Conservation (phyloP, 2,888 invertebrate species). For the Mimachlamys varia region DNA sequence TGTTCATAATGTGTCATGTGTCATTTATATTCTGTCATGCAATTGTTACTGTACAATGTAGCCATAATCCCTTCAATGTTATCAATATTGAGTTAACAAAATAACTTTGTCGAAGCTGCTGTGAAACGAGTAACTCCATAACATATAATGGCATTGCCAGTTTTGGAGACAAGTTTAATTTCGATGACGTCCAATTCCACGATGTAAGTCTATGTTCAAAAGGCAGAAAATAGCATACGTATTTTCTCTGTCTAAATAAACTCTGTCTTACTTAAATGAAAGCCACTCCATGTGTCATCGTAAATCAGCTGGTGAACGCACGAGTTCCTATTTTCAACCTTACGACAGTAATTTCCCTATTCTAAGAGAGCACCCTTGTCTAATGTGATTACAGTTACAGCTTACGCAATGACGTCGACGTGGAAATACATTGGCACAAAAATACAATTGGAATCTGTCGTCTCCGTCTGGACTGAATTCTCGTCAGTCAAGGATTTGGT, state of each 20-base stretch:
- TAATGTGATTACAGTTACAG: background rate
- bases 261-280: background rate
- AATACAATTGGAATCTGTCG: conserved; percentile 8
- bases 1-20: too few relatives aligned
- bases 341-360: background rate
- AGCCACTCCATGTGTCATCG: background rate
- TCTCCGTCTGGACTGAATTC: background rate
- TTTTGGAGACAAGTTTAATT: background rate
- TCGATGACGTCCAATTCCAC: background rate
- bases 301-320: background rate
- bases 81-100: too few relatives aligned
- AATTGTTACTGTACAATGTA: too few relatives aligned
- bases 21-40: too few relatives aligned
- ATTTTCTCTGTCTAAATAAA: background rate
- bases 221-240: background rate
- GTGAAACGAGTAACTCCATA: too few relatives aligned
- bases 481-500: background rate
- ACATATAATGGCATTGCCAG: too few relatives aligned
- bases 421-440: background rate
- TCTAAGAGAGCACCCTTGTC: conserved; percentile 22
- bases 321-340: background rate
- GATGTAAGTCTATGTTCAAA: background rate
- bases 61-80: too few relatives aligned
- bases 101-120: too few relatives aligned
- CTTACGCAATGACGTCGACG: background rate